Evolutionary conservation across 2,888 invertebrate genomes (phyloP), one percentile per base, ranked within the genome.

Genomic region (Machimus atricapillus): DNA sequence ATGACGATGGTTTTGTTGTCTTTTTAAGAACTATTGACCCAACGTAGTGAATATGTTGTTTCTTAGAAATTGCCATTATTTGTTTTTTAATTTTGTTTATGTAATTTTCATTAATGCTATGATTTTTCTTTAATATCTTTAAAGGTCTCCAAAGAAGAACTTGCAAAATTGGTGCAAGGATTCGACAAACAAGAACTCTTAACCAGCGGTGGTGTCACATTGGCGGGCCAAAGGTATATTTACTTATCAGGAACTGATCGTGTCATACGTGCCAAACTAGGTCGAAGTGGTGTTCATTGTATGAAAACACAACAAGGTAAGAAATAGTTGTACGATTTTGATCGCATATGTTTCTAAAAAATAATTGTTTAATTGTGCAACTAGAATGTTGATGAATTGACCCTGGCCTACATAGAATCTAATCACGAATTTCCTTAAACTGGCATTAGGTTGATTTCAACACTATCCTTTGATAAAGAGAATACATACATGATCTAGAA

Each of bases 221-320:
- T 98, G 94, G 97, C 97, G 92, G 97, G 97, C 91, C 95, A 95
- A 93, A 96, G 97, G 94, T 98, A 97, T 95, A 97, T 98, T 94
- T 98, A 97, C 95, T 96, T 98, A 93, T 98, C 98, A 92, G 97
- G 97, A 93, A 96, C 97, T 94, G 97, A 98, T 93, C 96, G 96
- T 93, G 97, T 98, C 92, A 96, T 98, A 93, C 96, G 97, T 94
- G 97, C 97, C 93, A 98, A 97, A 94, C 95, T 97, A 91, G 97
- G 97, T 93, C 97, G 97, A 94, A 96, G 97, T 93, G 98, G 98
- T 92, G 97, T 97, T 90, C 98, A 98, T 93, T 97, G 97, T 96
- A 97, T 98, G 97, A 98, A 97, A 94, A 98, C 98, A 93, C 95
- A 96, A 94, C 97, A 98, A 96, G 96, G 97, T 97, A 93, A 93